Conservation (phyloP, 64 coral and sea anemone species). For the Astreopora myriophthalma region DNA sequence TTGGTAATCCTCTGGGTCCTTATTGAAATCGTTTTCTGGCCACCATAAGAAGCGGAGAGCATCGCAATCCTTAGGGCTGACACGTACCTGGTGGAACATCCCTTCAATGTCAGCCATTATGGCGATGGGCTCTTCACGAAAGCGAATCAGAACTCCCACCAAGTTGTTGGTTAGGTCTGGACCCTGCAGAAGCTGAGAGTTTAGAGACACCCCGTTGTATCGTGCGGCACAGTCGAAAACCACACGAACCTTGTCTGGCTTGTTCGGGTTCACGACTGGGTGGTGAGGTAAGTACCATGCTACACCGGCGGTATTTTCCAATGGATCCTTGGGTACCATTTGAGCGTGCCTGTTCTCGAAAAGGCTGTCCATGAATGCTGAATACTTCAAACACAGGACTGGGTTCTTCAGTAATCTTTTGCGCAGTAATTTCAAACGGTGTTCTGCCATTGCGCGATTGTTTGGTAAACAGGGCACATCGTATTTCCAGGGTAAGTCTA, state of each 20-base stretch:
- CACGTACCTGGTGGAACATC: constrained; percentile 62
- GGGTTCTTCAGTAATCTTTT: constrained; percentile 10
- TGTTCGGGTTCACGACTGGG: constrained; percentile 54
- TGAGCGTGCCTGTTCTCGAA: constrained; percentile 33
- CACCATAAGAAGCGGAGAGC: constrained; percentile 53
- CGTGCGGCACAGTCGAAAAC: constrained; percentile 53
- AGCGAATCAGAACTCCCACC: constrained; percentile 14
- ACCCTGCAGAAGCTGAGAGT: constrained; percentile 29
- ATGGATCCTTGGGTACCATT: not conserved
- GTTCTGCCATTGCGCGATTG: constrained; percentile 34
- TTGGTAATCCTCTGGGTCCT: constrained; percentile 25
- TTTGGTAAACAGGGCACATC: constrained; percentile 16
- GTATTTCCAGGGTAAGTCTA: constrained; percentile 42
- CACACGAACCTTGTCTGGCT: constrained; percentile 60
- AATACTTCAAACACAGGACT: constrained; percentile 37
- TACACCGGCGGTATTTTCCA: not conserved
- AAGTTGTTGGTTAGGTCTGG: constrained; percentile 54
- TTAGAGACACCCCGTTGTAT: not conserved
- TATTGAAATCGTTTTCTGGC: constrained; percentile 9
- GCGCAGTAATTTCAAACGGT: not conserved
- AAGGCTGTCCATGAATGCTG: constrained; percentile 6
- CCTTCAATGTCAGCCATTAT: constrained; percentile 23
- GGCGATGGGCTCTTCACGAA: constrained; percentile 16
- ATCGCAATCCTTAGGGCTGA: constrained; percentile 24
- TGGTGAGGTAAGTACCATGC: constrained; percentile 67